Evolutionary conservation across 2,797 vertebrate species (phyloP).

Genomic region (Acestrorhynchus altus): DNA sequence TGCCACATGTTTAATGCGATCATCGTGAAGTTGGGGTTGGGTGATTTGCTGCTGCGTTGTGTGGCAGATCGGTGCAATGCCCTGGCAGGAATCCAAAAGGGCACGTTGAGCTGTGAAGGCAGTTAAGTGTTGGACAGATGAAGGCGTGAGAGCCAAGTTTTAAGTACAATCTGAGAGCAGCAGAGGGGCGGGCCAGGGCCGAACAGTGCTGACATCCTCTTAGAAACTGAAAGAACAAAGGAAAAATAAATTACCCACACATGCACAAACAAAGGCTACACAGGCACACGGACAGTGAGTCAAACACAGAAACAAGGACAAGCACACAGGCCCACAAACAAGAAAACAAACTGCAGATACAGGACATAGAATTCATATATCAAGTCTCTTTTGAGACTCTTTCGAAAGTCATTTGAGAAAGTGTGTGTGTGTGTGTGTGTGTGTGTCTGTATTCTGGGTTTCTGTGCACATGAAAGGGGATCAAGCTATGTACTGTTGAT

Average conservation of each 20-base stretch:
- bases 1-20: constrained; percentile 31
- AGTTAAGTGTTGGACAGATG: constrained; percentile 28
- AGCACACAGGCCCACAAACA: no score
- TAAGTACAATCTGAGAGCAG: constrained; percentile 42
- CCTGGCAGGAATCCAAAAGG: constrained; percentile 36
- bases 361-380: no score
- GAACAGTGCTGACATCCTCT: constrained; percentile 28
- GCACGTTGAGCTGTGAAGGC: constrained; percentile 20
- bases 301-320: no score
- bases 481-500: no score
- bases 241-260: constrained; percentile 31
- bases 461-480: no score
- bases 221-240: constrained; percentile 63
- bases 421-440: no score
- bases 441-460: no score
- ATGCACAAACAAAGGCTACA: not conserved
- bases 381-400: no score
- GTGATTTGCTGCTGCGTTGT: not conserved
- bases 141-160: constrained; percentile 26
- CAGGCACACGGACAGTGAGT: not conserved
- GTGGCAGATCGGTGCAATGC: constrained; percentile 3
- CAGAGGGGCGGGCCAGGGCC: constrained; percentile 26
- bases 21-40: constrained; percentile 9
- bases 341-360: no score
- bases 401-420: no score